These are phyloP conservation scores for Acleris emargana DNA, from an alignment of 2,888 invertebrate genomes.

Conservation along the genomic window DNA sequence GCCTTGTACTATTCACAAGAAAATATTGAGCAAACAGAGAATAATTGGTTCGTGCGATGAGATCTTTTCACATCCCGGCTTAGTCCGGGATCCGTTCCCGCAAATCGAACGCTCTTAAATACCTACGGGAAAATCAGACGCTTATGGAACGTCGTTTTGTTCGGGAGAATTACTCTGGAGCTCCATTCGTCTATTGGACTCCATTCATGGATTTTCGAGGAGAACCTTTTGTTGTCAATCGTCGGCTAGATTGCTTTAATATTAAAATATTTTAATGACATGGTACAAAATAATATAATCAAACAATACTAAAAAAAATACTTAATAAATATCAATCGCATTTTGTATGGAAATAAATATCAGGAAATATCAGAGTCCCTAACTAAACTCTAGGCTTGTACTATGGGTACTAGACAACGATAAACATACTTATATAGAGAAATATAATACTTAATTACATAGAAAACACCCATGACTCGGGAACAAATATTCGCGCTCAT, in stretches of 20 bases:
- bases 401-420: too few relatives aligned
- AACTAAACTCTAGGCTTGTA: too few relatives aligned
- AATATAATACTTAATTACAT: too few relatives aligned
- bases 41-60: slow-evolving; percentile 13
- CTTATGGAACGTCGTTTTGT: slow-evolving; percentile 8
- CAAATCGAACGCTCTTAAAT: slow-evolving; percentile 16
- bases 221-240: slow-evolving; percentile 4
- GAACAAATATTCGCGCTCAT: too few relatives aligned
- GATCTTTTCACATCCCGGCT: slow-evolving; percentile 12
- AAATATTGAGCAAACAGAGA: slow-evolving; percentile 6
- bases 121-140: slow-evolving; percentile 5
- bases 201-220: slow-evolving; percentile 6
- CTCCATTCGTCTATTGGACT: background rate
- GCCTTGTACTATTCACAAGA: background rate
- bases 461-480: too few relatives aligned
- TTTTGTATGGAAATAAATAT: too few relatives aligned
- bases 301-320: too few relatives aligned
- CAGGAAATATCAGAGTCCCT: too few relatives aligned
- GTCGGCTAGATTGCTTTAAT: background rate
- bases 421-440: too few relatives aligned
- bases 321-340: too few relatives aligned
- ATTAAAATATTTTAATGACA: background rate
- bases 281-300: too few relatives aligned
- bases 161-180: slow-evolving; percentile 2
- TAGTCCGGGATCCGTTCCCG: slow-evolving; percentile 4